Base-by-base conservation (phyloP, 2,113 vertebrate species). In the Colius striatus region DNA sequence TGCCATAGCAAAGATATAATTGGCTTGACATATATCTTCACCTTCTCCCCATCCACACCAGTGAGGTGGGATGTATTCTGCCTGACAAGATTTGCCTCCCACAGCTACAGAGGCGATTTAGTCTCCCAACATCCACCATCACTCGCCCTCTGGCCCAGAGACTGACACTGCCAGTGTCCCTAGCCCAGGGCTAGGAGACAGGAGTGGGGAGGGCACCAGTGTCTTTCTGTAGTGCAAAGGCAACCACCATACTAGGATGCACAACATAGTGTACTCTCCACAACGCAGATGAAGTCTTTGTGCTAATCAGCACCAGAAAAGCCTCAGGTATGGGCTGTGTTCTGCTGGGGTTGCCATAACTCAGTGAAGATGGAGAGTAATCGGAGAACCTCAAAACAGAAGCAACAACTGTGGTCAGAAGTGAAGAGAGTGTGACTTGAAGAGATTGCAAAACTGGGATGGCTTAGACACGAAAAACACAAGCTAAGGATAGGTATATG, bases 1-100 rank as follows among this genome's bases (percentile, higher is more conserved):
- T 73, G 30, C 43, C 67, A 54, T 25, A 68, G 32, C 21, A n/a
- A n/a, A 67, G 27, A 32, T 45, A 43, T 32, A 84, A 77, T 29
- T 65, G 34, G 22, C 26, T 90, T 45, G 13, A 27, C 27, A 57
- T 7, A 5, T 32, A 32, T 61, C 41, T 18, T 58, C 20, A 29
- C 34, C 36, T 22, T 36, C 51, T 58, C 51, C 53, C 8, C 45
- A 38, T 16, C 18, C 61, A n/a, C 1, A 5, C 27, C 61, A 74
- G 21, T 1, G 2, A 60, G 15, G 68, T 18, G 45, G 53, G 30
- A 54, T 45, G 63, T 0, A 1, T 30, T 53, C 36, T 5, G 0
- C 16, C 26, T 2, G 2, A 16, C 54, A 77, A 26, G 54, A 77
- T 60, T 60, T 81, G 61, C 21, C 27, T 60, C 32, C 45, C 45